Conservation (phyloP, 2,113 vertebrate genomes). For the Lophius piscatorius region DNA sequence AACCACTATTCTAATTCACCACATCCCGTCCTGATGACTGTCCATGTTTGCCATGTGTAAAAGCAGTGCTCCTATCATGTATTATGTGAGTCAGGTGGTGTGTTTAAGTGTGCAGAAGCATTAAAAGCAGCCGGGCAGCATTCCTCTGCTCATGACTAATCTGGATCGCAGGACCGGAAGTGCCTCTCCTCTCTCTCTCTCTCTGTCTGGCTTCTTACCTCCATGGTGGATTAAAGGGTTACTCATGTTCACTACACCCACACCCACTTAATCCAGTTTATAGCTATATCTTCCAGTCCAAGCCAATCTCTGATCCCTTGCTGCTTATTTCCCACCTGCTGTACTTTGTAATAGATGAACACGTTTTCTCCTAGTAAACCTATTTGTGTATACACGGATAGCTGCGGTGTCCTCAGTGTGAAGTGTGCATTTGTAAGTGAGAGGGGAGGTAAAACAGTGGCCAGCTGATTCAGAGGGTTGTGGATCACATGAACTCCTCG, state of each 20-base stretch:
- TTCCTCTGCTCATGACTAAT: slow-evolving; percentile 57
- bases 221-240: slow-evolving; percentile 62
- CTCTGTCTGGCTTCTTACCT: slow-evolving; percentile 44
- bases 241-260: slow-evolving; percentile 55
- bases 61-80: no score
- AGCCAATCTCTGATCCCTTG: slow-evolving; percentile 32
- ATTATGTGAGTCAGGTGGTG: not conserved
- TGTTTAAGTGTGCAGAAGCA: not conserved
- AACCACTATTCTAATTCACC: no score
- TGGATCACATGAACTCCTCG: slow-evolving; percentile 58
- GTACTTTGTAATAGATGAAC: not conserved
- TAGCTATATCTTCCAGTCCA: slow-evolving; percentile 33
- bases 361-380: not conserved
- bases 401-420: no score
- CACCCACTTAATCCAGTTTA: slow-evolving; percentile 58
- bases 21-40: no score
- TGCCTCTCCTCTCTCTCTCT: slow-evolving; percentile 18
- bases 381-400: no score
- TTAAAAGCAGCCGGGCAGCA: slow-evolving; percentile 26
- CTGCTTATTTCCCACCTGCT: slow-evolving; percentile 27
- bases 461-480: slow-evolving; percentile 53
- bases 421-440: not conserved
- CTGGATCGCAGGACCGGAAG: slow-evolving; percentile 55
- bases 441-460: slow-evolving; percentile 30
- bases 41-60: no score